phyloP scores from a whole-genome alignment of 2,113 vertebrate genomes.

The Lipotes vexillifer region DNA sequence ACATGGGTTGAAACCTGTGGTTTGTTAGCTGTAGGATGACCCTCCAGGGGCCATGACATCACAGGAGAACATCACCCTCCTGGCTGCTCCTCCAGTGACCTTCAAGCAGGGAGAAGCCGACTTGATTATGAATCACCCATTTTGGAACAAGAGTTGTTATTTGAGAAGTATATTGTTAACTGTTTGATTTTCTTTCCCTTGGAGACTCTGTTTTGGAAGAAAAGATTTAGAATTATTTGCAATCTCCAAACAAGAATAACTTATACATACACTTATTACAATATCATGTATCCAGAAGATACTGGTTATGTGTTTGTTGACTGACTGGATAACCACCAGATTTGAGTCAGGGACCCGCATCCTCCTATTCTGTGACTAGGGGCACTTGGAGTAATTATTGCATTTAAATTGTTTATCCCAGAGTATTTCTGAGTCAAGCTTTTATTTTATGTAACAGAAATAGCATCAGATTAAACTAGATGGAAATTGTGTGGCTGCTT shows the following conservation, averaged over 20 bases:
- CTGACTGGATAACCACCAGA: background rate
- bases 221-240: conserved; percentile 38
- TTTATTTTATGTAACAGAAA: conserved; percentile 3
- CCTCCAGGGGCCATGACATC: background rate
- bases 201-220: background rate
- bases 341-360: background rate
- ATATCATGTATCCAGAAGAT: background rate
- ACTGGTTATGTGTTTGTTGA: background rate
- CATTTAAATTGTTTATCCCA: background rate
- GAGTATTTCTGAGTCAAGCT: background rate
- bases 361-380: background rate
- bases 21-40: background rate
- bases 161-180: conserved; percentile 7
- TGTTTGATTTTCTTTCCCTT: background rate
- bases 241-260: background rate
- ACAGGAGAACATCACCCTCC: background rate
- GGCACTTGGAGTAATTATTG: background rate
- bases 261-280: background rate
- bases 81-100: background rate
- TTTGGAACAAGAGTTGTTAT: background rate
- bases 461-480: background rate
- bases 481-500: background rate
- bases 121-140: background rate
- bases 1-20: background rate
- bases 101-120: conserved; percentile 2